A percentile compares a stretch with the other conserved stretches of the same genome.
These are phyloP conservation scores for Parapristionchus giblindavisi DNA, from an alignment of 2,888 invertebrate genomes.

Conservation along the genomic window DNA sequence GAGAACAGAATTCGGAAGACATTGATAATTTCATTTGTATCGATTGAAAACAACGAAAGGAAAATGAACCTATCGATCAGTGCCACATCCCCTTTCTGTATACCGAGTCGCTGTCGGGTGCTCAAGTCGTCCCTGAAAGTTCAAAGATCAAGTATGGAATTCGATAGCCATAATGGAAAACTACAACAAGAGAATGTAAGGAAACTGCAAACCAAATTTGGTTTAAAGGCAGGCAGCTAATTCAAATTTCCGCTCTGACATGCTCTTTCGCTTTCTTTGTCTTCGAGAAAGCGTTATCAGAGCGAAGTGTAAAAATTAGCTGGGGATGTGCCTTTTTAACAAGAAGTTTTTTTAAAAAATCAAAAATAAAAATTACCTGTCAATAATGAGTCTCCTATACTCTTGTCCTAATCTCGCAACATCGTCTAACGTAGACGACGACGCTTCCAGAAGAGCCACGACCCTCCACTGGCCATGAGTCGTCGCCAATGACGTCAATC, in stretches of 20 bases:
- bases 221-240: too few relatives aligned
- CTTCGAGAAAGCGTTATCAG: too few relatives aligned
- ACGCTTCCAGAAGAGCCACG: conserved; percentile 15
- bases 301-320: too few relatives aligned
- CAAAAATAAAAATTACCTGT: not conserved
- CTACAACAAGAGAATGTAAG: not conserved
- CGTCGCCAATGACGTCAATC: not conserved
- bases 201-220: too few relatives aligned
- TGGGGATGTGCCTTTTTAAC: not conserved
- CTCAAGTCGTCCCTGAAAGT: conserved; percentile 11
- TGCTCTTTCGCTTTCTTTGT: too few relatives aligned
- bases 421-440: conserved; percentile 2
- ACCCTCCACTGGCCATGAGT: not conserved
- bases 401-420: not conserved
- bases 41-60: not conserved
- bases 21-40: too few relatives aligned
- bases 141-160: not conserved
- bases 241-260: too few relatives aligned
- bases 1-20: too few relatives aligned
- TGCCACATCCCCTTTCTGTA: not conserved
- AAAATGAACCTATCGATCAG: conserved; percentile 16
- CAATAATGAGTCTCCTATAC: conserved; percentile 9
- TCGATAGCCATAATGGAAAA: not conserved
- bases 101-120: not conserved
- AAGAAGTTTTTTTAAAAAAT: not conserved